Conservation (phyloP, 2,888 invertebrate species). For the Trissonchulus latispiculum region DNA sequence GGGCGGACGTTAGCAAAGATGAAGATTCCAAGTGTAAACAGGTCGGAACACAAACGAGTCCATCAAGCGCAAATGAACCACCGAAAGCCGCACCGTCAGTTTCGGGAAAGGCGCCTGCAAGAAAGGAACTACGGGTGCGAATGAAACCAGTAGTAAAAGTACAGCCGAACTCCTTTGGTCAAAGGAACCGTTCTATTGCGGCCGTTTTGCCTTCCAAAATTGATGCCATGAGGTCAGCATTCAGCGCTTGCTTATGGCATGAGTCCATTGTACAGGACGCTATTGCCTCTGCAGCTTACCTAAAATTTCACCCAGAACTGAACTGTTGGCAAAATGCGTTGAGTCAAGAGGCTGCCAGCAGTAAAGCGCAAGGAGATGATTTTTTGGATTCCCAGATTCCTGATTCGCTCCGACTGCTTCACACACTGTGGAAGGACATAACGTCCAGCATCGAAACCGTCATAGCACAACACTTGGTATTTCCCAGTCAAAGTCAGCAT, state of each 20-base stretch:
- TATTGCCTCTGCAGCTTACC: slow-evolving; percentile 90
- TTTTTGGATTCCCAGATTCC: slow-evolving; percentile 53
- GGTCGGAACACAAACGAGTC: slow-evolving; percentile 21
- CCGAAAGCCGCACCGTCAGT: neutral
- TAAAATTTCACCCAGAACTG: slow-evolving; percentile 61
- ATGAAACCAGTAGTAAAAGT: slow-evolving; percentile 23
- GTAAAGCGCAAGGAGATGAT: neutral
- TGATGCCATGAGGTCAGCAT: slow-evolving; percentile 81
- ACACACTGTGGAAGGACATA: slow-evolving; percentile 78
- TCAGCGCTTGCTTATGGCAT: slow-evolving; percentile 93
- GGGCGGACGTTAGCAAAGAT: neutral
- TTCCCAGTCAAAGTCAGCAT: slow-evolving; percentile 51
- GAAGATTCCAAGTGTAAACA: neutral
- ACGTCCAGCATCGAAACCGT: slow-evolving; percentile 51
- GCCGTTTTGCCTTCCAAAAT: slow-evolving; percentile 85
- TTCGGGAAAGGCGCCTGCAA: neutral
- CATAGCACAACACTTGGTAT: slow-evolving; percentile 55
- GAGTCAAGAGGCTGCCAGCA: neutral
- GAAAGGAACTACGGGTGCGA: neutral
- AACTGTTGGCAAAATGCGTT: slow-evolving; percentile 16
- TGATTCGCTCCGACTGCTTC: slow-evolving; percentile 72
- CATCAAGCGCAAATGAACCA: neutral
- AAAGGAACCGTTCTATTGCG: slow-evolving; percentile 35
- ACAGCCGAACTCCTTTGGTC: neutral
- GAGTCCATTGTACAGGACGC: slow-evolving; percentile 94